A percentile compares a stretch with the other conserved stretches of the same genome.
Evolutionary conservation across 2,888 invertebrate genomes (phyloP).

Genomic region (Eupithecia vulgata): DNA sequence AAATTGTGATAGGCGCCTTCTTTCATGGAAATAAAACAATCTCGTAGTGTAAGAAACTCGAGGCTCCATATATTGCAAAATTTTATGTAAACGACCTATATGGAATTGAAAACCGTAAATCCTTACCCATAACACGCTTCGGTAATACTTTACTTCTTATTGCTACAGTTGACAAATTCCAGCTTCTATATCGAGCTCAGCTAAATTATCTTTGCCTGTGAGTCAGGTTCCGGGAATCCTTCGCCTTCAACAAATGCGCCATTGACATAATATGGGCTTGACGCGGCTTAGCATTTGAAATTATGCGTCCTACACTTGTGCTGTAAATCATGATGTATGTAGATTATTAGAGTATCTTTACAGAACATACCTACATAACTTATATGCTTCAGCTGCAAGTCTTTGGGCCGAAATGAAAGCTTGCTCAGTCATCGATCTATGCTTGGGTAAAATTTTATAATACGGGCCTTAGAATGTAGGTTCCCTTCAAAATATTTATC

Average conservation of each 20-base stretch:
- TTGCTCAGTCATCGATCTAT: no score
- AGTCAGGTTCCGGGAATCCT: conserved; percentile 69
- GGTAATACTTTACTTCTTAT: conserved; percentile 36
- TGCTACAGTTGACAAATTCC: conserved; percentile 57
- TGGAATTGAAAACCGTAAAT: conserved; percentile 24
- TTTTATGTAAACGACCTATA: conserved; percentile 3
- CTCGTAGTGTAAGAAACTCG: background rate
- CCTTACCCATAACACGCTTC: conserved; percentile 27
- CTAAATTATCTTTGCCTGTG: conserved; percentile 67
- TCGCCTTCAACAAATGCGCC: conserved; percentile 50
- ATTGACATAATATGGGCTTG: conserved; percentile 26
- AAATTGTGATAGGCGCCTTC: background rate
- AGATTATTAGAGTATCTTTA: background rate
- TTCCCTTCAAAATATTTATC: no score
- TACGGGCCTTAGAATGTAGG: background rate
- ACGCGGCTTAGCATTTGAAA: conserved; percentile 21
- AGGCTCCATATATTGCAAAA: background rate
- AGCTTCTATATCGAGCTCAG: conserved; percentile 64
- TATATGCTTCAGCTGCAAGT: background rate
- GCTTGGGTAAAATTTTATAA: no score
- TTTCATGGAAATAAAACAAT: background rate
- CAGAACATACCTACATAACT: background rate
- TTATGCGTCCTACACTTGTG: conserved; percentile 3
- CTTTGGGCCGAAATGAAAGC: no score
- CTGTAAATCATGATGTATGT: background rate